These are phyloP conservation scores for Camelus dromedarius DNA, from an alignment of 2,113 vertebrate species.

Conservation along the genomic window DNA sequence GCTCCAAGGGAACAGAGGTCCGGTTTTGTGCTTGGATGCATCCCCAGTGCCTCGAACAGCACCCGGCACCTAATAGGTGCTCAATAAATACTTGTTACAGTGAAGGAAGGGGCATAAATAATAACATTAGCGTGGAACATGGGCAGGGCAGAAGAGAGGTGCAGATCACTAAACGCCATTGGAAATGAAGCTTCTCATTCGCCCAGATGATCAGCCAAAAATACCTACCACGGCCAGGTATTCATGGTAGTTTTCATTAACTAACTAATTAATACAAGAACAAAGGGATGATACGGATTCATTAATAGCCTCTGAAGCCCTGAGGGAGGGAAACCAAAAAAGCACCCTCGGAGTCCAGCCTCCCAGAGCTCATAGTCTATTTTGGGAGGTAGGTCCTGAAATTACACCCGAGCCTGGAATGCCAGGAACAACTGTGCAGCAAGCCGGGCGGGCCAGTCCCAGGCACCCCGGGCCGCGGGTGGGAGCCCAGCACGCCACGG, in stretches of 20 bases:
- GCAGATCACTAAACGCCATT: neutral
- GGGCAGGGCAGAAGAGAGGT: neutral
- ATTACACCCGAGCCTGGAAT: conserved; percentile 80
- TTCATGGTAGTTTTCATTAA: neutral
- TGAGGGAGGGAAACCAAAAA: neutral
- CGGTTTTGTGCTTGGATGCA: neutral
- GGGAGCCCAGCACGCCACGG: neutral
- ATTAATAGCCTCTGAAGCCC: neutral
- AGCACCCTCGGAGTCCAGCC: neutral
- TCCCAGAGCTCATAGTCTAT: conserved; percentile 71
- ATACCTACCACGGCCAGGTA: neutral
- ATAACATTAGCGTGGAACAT: neutral
- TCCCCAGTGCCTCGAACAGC: neutral
- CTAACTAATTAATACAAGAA: neutral
- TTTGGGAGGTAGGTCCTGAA: conserved; percentile 79
- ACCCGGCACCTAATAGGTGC: neutral
- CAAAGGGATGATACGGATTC: neutral
- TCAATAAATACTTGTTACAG: neutral
- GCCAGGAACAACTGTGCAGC: conserved; percentile 65
- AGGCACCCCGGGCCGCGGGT: neutral
- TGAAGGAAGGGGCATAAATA: conserved; percentile 24
- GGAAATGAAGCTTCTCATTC: neutral
- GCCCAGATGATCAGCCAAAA: neutral
- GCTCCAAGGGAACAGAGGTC: neutral
- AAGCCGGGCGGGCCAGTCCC: neutral